Evolutionary conservation across 2,797 vertebrate genomes (phyloP), one percentile per base, ranked within the genome.

Genomic region (Etheostoma perlongum): DNA sequence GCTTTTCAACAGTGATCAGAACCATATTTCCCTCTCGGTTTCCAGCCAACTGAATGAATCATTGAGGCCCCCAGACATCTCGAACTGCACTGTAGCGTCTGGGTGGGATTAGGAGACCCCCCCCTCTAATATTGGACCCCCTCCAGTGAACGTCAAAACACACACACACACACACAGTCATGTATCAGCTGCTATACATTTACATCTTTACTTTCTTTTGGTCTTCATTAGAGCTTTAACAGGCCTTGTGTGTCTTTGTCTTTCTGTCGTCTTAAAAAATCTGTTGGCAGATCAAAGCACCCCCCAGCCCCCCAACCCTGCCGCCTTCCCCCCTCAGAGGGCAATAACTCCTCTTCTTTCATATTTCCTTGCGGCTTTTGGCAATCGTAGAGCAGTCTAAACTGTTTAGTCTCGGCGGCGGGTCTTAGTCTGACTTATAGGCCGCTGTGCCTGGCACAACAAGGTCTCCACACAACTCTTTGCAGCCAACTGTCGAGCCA

Each of bases 401-500:
- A 95, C 83, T 92, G 94, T 94, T 95, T 95, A 95, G 93, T 94
- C 94, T 95, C 71, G 66, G 83, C 69, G 77, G 89, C 88, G 76
- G 91, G 91, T 88, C 85, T 55, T 27, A 40, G 79, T 89, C 82
- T 92, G 86, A 92, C 81, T 91, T 83, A 90, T 80, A 82, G 60
- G 82, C 83, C 64, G 21, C 52, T 76, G 90, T 83, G 88, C 76
- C 77, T 84, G 89, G 81, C 19, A 60, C 84, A 79, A 73, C 84
- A 79, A 51, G 74, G 76, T 72, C 81, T 78, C 66, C 70, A 84
- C 81, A 84, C 84, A 47, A 73, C 65, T 64, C 71, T 57, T 14
- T 52, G 66, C 64, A 51, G 48, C 42, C 0, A 23, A 14, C 42
- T 47, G 21, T 53, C 44, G 33, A 66, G 79, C 84, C 86, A 81